Base-by-base conservation (phyloP, 2,888 invertebrate species). In the Patella caerulea region DNA sequence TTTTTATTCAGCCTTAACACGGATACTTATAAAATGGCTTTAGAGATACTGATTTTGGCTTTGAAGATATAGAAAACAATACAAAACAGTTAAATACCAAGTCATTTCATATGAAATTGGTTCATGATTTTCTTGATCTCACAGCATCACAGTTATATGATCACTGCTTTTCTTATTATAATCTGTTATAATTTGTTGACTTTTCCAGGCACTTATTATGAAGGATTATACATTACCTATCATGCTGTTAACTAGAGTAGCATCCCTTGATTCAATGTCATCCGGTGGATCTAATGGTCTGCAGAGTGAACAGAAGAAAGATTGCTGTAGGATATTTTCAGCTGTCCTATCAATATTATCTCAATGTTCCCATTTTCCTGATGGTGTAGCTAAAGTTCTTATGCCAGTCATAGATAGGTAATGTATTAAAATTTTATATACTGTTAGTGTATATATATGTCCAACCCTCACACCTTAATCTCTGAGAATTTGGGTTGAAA, bases 161-260 rank as follows among this genome's bases (percentile, higher is more conserved):
- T 45, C 45, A 9, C 45, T 45, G 45, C 29, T 4, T 45, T 45
- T 45, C 45, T 9, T 45, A 45, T 45, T 7, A 45, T 45, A 45
- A 45, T 45, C 11, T 71, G 24, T 45, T 11, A 3, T 29, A 71
- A 29, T 9, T 19, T 4, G 17, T 24, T 1, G 2, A 54, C 7
- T 54, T 72, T 82, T 83, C 15, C 83, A 91, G 90, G 86, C 88
- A n/a, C 79, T 90, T 72, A 74, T 90, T 17, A 90, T 91, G 90
- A 91, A 91, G 83, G 88, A 91, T 56, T 89, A 84, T 82, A 88
- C 90, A 9, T 80, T 91, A 74, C 85, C 90, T 19, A 89, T 90
- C 45, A 82, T 91, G 78, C 83, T 91, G 55, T 83, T 90, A 71
- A 88, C 90, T 2, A 86, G 77, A 12, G n/a, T 29, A 65, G 24